These are phyloP conservation scores for Pipistrellus pygmaeus DNA, from an alignment of 2,797 vertebrate species.

Conservation along the genomic window DNA sequence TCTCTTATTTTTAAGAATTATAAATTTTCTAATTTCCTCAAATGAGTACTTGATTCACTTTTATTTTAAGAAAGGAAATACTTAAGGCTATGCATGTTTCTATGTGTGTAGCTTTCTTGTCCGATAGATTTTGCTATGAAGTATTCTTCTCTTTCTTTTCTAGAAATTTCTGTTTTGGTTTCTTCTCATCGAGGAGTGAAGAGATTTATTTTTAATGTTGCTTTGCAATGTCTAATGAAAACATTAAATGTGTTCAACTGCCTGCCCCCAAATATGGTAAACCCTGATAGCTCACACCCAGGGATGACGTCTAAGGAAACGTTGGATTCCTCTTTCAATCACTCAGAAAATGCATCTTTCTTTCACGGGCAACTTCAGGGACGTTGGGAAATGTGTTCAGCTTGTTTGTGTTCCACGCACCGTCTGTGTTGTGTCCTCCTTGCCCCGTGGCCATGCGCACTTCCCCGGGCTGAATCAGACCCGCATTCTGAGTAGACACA, in stretches of 20 bases:
- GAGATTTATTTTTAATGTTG: conserved; percentile 1
- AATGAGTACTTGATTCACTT: conserved; percentile 23
- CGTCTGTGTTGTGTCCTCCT: neutral
- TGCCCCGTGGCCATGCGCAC: neutral
- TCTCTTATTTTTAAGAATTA: conserved; percentile 23
- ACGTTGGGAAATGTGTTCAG: neutral
- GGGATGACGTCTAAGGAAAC: neutral
- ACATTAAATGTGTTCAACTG: neutral
- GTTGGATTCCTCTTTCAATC: neutral
- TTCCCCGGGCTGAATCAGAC: neutral
- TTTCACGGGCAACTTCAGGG: neutral
- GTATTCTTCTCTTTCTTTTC: neutral
- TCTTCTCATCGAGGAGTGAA: neutral
- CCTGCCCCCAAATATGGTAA: neutral
- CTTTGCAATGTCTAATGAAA: neutral
- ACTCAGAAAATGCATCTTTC: neutral
- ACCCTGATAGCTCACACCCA: neutral
- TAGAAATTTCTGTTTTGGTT: too few species aligned
- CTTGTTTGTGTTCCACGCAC: neutral
- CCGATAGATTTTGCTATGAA: neutral
- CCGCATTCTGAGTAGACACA: neutral
- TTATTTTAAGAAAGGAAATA: conserved; percentile 1
- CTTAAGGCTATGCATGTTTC: neutral
- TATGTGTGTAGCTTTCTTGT: neutral
- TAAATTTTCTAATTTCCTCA: conserved; percentile 32